Percentiles rank a stretch among this genome's conserved stretches.
Conservation (phyloP, 2,113 vertebrate species). For the Ptychochromis oligacanthus region DNA sequence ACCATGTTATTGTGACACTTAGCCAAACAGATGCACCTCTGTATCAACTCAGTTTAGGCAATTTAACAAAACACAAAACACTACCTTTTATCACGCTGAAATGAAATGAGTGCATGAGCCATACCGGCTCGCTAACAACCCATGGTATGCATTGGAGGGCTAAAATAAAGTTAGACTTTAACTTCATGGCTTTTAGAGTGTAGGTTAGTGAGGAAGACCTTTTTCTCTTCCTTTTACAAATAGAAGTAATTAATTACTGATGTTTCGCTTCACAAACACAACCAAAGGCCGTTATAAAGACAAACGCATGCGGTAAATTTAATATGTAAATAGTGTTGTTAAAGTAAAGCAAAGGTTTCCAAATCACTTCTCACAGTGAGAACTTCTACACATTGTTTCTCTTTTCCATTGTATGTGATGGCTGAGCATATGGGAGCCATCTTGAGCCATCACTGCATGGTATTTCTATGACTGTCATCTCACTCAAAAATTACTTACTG, state of each 20-base stretch:
- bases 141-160: neutral
- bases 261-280: neutral
- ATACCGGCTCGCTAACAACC: neutral
- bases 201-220: neutral
- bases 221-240: neutral
- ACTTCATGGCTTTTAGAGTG: neutral
- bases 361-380: neutral
- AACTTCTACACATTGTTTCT: neutral
- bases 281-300: neutral
- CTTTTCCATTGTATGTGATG: neutral
- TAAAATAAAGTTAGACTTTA: neutral
- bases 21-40: neutral
- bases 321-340: neutral
- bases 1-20: neutral
- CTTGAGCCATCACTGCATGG: constrained; percentile 57
- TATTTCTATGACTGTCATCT: constrained; percentile 36
- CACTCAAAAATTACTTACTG: constrained; percentile 31
- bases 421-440: constrained; percentile 45
- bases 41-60: neutral
- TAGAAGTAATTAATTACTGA: neutral
- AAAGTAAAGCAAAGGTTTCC: neutral
- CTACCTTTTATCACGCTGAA: neutral
- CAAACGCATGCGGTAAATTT: neutral
- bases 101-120: neutral
- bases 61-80: neutral